Evolutionary conservation across 1,140 invertebrate species (phyloP).

Genomic region (Bradysia coprophila): DNA sequence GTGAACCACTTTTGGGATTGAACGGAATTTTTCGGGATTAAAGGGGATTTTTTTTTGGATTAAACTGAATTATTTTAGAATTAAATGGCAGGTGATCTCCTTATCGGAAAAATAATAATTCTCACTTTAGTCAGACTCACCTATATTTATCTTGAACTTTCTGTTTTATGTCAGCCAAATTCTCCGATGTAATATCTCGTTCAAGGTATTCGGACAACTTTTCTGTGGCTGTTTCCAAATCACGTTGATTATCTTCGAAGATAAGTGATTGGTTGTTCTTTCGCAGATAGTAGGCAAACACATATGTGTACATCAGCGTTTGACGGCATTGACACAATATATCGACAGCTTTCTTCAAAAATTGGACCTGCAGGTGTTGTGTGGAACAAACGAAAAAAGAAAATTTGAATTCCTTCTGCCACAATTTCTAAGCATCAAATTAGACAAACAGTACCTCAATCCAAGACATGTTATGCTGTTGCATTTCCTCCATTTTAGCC

Average conservation of each 20-base stretch:
- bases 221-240: slow-evolving; percentile 93
- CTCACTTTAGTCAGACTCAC: slow-evolving; percentile 32
- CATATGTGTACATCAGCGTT: slow-evolving; percentile 98
- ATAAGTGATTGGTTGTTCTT: slow-evolving; percentile 99
- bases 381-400: slow-evolving; percentile 7
- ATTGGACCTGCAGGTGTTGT: no score
- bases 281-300: slow-evolving; percentile 95
- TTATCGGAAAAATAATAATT: not conserved
- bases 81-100: no score
- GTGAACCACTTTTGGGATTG: no score
- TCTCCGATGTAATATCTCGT: slow-evolving; percentile 93
- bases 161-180: slow-evolving; percentile 94
- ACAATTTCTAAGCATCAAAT: slow-evolving; percentile 1
- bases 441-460: slow-evolving; percentile 57
- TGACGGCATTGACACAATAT: slow-evolving; percentile 93
- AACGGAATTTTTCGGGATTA: no score
- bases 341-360: slow-evolving; percentile 93
- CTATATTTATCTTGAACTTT: slow-evolving; percentile 99
- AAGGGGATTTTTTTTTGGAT: no score
- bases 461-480: slow-evolving; percentile 99
- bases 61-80: no score
- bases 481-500: slow-evolving; percentile 99
- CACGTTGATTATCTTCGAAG: slow-evolving; percentile 98
- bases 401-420: not conserved
- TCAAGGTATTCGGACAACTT: slow-evolving; percentile 94